These are phyloP conservation scores for Toxotes chatareus DNA, from an alignment of 2,113 vertebrate genomes.

Conservation along the genomic window DNA sequence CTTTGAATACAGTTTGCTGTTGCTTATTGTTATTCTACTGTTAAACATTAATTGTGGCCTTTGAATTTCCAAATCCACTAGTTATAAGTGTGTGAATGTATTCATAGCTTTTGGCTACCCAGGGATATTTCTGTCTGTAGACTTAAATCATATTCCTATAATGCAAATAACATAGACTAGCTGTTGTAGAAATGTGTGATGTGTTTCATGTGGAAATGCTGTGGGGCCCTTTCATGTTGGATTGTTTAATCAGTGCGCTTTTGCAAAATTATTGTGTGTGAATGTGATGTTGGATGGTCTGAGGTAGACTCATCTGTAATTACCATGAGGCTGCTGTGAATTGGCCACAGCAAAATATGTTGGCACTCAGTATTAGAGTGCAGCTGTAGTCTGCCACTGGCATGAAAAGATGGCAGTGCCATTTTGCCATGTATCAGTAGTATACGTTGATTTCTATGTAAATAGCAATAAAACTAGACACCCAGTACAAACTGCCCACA, in stretches of 20 bases:
- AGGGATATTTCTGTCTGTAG: constrained; percentile 10
- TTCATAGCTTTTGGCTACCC: not conserved
- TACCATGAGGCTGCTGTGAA: constrained; percentile 23
- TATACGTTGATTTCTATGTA: not conserved
- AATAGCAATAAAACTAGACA: not conserved
- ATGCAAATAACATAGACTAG: not conserved
- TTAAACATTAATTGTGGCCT: not conserved
- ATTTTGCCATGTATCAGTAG: not conserved
- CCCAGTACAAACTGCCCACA: not conserved
- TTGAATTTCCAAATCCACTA: not conserved
- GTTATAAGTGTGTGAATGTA: not conserved
- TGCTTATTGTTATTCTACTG: not conserved
- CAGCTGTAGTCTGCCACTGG: constrained; percentile 2
- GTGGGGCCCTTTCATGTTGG: not conserved
- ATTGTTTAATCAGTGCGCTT: constrained; percentile 27
- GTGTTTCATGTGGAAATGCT: constrained; percentile 17
- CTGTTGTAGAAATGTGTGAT: constrained; percentile 5
- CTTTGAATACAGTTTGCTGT: not conserved
- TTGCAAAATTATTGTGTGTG: constrained; percentile 28
- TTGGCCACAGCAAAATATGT: constrained; percentile 19
- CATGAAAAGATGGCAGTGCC: not conserved
- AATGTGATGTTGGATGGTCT: constrained; percentile 15
- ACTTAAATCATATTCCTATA: constrained; percentile 4
- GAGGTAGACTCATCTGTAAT: constrained; percentile 41
- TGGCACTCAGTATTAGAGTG: constrained; percentile 3